These are phyloP conservation scores for Lethenteron camtschaticum DNA, from an alignment of 2,113 vertebrate species.

Conservation along the genomic window DNA sequence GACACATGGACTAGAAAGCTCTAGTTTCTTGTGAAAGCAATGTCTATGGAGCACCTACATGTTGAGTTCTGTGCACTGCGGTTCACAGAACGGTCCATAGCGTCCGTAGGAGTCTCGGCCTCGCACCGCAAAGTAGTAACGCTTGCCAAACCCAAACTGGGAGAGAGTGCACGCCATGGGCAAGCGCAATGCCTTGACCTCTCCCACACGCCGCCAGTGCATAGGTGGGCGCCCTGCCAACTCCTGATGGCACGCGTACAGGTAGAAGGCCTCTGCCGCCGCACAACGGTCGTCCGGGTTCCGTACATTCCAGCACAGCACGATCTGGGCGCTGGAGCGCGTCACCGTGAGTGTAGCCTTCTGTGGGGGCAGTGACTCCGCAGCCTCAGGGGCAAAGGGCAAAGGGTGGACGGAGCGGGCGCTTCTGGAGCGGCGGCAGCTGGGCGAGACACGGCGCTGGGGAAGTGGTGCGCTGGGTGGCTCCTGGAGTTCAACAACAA, in stretches of 20 bases:
- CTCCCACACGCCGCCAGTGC: neutral
- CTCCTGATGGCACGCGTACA: neutral
- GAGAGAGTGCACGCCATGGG: slow-evolving; percentile 4
- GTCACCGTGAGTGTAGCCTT: neutral
- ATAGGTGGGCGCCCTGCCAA: neutral
- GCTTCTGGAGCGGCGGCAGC: neutral
- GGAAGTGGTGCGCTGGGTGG: too few species aligned
- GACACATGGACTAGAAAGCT: too few species aligned
- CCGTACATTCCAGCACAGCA: neutral
- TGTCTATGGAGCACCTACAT: too few species aligned
- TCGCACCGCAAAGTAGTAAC: neutral
- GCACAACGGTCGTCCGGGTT: slow-evolving; percentile 1
- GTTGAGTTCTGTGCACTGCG: slow-evolving; percentile 1
- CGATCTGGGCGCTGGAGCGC: slow-evolving; percentile 3
- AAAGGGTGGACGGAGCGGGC: neutral
- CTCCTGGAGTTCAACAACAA: too few species aligned
- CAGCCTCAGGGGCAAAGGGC: neutral
- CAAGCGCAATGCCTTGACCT: slow-evolving; percentile 3
- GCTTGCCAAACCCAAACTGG: neutral
- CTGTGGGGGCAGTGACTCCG: neutral
- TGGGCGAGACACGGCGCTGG: too few species aligned
- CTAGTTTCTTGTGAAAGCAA: too few species aligned
- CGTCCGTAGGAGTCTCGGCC: slow-evolving; percentile 1
- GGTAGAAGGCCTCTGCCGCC: neutral
- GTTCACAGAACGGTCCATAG: neutral